Base-by-base conservation (phyloP, 2,888 invertebrate genomes). In the Melinaea marsaeus region DNA sequence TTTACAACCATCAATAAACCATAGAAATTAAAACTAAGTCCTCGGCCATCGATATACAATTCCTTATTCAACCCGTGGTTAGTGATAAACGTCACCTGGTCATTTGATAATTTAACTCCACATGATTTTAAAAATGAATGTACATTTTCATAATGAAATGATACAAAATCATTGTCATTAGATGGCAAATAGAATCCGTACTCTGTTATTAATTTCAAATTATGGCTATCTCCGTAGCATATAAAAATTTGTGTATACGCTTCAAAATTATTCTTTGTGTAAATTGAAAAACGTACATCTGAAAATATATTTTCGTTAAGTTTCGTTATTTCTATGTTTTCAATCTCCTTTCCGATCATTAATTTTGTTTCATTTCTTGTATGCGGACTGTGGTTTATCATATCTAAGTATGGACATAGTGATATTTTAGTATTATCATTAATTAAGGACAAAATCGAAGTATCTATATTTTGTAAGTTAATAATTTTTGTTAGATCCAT, bases 341-440 rank as follows among this genome's bases (percentile, higher is more conserved):
- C 78, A 63, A 84, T 73, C 67, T 82, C 75, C 62, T 76, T 86
- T 67, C 80, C 80, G 11, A 88, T 79, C 66, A 85, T 63, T 62
- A 89, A 74, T 71, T 86, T 86, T 22, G 88, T 86, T 76, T 90
- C 89, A 71, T 95, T 94, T 67, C 86, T 85, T 3, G 93, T 93
- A 62, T 84, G 77, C 66, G 92, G 91, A 62, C 94, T 94, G 79
- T 98, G 98, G 88, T 98, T 98, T 68, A 98, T 95, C 88, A 98
- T 93, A 83, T 98, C 98, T 65, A 98, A 89, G 80, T 95, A 96
- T 0, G 98, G 98, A 67, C 96, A 97, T 58, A 98, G 83, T 4
- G 97, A 97, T 84, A 94, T 92, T 69, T 92, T 92, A 35, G 93
- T 92, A 71, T 92, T 91, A 79, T 94, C 94, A 69, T 81, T 85